Conservation (phyloP, 2,797 vertebrate genomes). For the Rhinatrema bivittatum region DNA sequence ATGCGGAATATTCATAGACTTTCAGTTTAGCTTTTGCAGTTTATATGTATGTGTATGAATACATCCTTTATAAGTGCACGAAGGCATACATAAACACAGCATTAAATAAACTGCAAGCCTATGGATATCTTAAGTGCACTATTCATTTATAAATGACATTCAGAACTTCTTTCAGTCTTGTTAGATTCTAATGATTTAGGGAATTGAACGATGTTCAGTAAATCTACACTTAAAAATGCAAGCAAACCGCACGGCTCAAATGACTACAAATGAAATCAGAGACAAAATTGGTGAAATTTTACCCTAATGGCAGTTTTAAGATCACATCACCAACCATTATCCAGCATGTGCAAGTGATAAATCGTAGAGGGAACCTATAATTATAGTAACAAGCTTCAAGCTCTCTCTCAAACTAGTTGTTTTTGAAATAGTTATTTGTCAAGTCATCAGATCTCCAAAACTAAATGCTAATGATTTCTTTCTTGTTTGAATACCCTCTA, state of each 20-base stretch:
- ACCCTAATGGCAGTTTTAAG: slow-evolving; percentile 38
- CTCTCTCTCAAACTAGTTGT: slow-evolving; percentile 43
- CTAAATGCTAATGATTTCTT: slow-evolving; percentile 33
- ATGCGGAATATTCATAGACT: no score
- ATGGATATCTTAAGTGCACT: not conserved
- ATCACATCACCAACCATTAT: slow-evolving; percentile 34
- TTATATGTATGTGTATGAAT: no score
- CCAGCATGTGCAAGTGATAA: slow-evolving; percentile 39
- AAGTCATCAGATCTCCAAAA: slow-evolving; percentile 47
- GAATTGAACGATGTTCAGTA: slow-evolving; percentile 29
- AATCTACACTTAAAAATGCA: slow-evolving; percentile 3
- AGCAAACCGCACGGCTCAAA: slow-evolving; percentile 21
- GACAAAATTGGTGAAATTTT: slow-evolving; percentile 48
- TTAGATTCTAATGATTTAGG: slow-evolving; percentile 9
- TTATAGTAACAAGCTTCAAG: slow-evolving; percentile 50
- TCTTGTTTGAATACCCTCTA: slow-evolving; percentile 32
- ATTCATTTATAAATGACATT: not conserved
- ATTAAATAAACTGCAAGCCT: slow-evolving; percentile 1
- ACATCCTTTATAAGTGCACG: no score
- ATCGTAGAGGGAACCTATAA: slow-evolving; percentile 50
- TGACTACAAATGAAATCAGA: slow-evolving; percentile 32
- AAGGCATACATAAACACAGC: no score
- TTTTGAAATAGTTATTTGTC: slow-evolving; percentile 51
- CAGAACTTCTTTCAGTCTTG: not conserved
- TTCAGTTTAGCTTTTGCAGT: no score